Evolutionary conservation across 2,797 vertebrate genomes (phyloP).

Genomic region (Ctenochaetus hawaiiensis): DNA sequence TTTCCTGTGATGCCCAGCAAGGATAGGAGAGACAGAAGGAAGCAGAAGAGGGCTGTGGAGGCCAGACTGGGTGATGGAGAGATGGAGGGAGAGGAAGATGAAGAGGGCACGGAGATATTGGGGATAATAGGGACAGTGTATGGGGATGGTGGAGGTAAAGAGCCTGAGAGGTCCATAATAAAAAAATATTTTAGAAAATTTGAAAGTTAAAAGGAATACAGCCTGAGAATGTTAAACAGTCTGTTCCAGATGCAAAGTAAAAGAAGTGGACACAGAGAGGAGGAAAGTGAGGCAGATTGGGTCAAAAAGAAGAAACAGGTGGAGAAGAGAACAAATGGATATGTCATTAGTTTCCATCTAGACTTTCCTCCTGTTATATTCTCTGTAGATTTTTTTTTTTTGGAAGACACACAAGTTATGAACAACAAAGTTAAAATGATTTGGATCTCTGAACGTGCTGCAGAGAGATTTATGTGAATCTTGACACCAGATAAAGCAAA

Average conservation of each 20-base stretch:
- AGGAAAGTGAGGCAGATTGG: not conserved
- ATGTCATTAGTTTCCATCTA: conserved; percentile 49
- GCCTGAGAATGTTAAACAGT: conserved; percentile 17
- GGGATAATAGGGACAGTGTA: conserved; percentile 73
- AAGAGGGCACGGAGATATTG: conserved; percentile 77
- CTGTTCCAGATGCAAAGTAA: conserved; percentile 26
- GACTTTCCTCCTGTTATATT: conserved; percentile 10
- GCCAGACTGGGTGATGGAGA: conserved; percentile 85
- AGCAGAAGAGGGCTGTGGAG: conserved; percentile 86
- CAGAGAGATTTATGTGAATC: conserved; percentile 48
- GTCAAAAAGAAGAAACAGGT: conserved; percentile 23
- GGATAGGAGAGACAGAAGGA: conserved; percentile 87
- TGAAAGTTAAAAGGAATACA: not conserved
- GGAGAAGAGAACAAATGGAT: conserved; percentile 40
- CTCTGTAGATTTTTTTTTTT: conserved; percentile 22
- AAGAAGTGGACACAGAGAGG: conserved; percentile 8
- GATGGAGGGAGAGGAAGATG: conserved; percentile 78
- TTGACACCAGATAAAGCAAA: conserved; percentile 56
- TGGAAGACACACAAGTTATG: not conserved
- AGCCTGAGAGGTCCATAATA: conserved; percentile 80
- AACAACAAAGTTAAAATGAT: conserved; percentile 31
- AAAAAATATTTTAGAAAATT: conserved; percentile 11
- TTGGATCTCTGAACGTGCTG: conserved; percentile 7
- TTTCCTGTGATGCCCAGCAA: conserved; percentile 88
- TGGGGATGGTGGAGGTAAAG: conserved; percentile 74